Conservation (phyloP, 2,888 invertebrate species). For the Diadegma fenestrale region DNA sequence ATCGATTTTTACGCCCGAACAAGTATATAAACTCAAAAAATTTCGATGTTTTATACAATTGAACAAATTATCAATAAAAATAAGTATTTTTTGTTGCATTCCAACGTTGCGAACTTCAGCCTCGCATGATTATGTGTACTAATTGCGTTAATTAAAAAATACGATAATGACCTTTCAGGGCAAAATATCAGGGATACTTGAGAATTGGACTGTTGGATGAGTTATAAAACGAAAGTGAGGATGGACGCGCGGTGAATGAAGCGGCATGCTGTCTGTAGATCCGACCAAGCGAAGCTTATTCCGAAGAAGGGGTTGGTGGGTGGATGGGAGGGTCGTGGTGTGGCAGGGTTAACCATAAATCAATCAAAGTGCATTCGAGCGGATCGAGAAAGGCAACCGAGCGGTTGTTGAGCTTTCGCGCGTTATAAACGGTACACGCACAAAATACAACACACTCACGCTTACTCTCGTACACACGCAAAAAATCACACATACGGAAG, state of each 20-base stretch:
- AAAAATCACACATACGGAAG: background rate
- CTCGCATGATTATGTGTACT: too few relatives aligned
- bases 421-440: conserved; percentile 58
- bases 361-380: conserved; percentile 77
- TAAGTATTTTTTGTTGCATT: too few relatives aligned
- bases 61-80: too few relatives aligned
- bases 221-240: conserved; percentile 18
- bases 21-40: too few relatives aligned
- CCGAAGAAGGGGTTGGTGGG: conserved; percentile 58
- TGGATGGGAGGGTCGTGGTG: conserved; percentile 74
- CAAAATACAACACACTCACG: conserved; percentile 40
- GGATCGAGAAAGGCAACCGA: conserved; percentile 68
- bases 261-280: conserved; percentile 66
- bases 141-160: conserved; percentile 75
- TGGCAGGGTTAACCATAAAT: conserved; percentile 80
- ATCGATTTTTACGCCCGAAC: too few relatives aligned
- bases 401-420: conserved; percentile 68
- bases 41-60: too few relatives aligned
- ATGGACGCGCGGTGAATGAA: conserved; percentile 44
- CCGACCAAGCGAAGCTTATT: conserved; percentile 55
- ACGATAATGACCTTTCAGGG: conserved; percentile 40
- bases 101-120: too few relatives aligned
- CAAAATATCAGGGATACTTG: conserved; percentile 71
- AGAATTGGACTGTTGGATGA: conserved; percentile 25
- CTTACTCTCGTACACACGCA: conserved; percentile 21